phyloP scores from a whole-genome alignment of 2,888 invertebrate genomes.

The Acrobasis suavella region DNA sequence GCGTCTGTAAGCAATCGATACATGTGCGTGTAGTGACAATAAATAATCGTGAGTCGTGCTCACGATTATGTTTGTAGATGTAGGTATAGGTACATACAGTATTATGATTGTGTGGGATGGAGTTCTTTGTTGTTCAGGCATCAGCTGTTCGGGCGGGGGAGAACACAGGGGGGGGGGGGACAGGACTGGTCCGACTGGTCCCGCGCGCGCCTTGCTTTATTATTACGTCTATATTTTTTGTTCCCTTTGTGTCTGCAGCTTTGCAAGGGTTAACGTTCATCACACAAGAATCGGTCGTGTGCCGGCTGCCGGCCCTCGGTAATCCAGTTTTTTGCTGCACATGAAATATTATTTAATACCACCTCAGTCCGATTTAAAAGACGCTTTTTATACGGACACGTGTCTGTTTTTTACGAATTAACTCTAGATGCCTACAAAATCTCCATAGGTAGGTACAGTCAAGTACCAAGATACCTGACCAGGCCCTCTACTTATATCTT shows the following conservation, averaged over 20 bases:
- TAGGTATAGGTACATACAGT: conserved; percentile 37
- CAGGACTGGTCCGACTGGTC: conserved; percentile 54
- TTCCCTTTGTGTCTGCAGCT: conserved; percentile 27
- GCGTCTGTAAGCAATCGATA: conserved; percentile 30
- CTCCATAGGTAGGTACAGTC: too few species aligned
- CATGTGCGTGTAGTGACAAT: conserved; percentile 35
- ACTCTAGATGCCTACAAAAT: neutral
- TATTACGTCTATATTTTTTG: conserved; percentile 24
- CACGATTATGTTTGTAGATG: conserved; percentile 14
- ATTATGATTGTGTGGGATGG: conserved; percentile 44
- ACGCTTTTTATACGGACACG: conserved; percentile 3
- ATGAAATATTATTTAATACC: conserved; percentile 10
- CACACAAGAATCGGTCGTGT: conserved; percentile 28
- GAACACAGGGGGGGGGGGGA: conserved; percentile 39
- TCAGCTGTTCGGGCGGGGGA: conserved; percentile 66
- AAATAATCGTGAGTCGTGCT: conserved; percentile 35
- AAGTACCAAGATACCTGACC: too few species aligned
- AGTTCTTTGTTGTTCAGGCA: conserved; percentile 71
- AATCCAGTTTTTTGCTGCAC: conserved; percentile 14
- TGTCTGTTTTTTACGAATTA: conserved; percentile 7
- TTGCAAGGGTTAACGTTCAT: conserved; percentile 20
- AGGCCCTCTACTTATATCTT: too few species aligned
- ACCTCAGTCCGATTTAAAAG: neutral
- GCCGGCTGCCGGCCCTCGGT: conserved; percentile 21
- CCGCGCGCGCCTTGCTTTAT: conserved; percentile 46